Base-by-base conservation (phyloP, 1,140 invertebrate genomes). In the Xylocopa sonorina region DNA sequence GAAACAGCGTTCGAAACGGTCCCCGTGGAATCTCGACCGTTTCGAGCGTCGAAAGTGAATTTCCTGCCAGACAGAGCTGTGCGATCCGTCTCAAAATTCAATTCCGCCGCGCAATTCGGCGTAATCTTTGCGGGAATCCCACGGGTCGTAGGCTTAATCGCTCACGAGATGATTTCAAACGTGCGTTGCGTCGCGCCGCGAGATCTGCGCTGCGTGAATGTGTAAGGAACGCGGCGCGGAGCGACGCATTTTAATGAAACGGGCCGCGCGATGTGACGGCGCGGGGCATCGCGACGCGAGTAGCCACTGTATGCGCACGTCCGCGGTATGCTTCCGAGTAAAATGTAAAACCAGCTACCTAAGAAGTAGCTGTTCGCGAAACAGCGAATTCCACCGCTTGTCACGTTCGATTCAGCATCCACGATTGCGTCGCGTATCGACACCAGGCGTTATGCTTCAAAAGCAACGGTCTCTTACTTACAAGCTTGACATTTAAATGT, bases 401-500 rank as follows among this genome's bases (percentile, higher is more conserved):
- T 21, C 63, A 32, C 18, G 24, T 32, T n/a, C 12, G 50, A 63
- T 27, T n/a, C 18, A 2, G 1, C n/a, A n/a, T 29, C n/a, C 3
- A 0, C 29, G 32, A 14, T 34, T n/a, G 21, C 10, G 38, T 38
- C n/a, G 38, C n/a, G 24, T 29, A 46, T 10, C 29, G n/a, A 24
- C 32, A 2, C 10, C 60, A n/a, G 58, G 43, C 29, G 38, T 62
- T 50, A 62, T 12, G 18, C 58, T n/a, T 63, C 51, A 43, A 38
- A 62, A 63, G 48, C 57, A 27, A 12, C 18, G 41, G 46, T 16
- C 29, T 63, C 58, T 50, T 63, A 63, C 64, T 64, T 74, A 74
- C 53, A 74, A 74, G n/a, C 72, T 74, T 74, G 72, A 74, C 72
- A 74, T 74, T 74, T 74, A 74, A 74, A 63, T 62, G 58, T 48